These are phyloP conservation scores for Odontothrips loti DNA, from an alignment of 2,888 invertebrate genomes.

Conservation along the genomic window DNA sequence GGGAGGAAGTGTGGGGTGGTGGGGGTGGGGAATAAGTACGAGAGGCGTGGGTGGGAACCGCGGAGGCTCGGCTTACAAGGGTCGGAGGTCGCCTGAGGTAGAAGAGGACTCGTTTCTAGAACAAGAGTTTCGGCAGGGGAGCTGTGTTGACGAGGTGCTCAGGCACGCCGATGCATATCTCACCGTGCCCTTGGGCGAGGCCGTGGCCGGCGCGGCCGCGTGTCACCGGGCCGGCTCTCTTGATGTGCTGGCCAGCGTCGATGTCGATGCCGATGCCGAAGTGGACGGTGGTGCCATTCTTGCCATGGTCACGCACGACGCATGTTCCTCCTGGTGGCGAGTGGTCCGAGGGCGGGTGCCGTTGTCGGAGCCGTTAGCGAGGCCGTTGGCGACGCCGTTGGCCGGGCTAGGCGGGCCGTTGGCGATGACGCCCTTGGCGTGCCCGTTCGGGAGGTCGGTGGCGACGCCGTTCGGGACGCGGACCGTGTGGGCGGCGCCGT, in stretches of 20 bases:
- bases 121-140: not conserved
- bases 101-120: not conserved
- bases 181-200: constrained; percentile 1
- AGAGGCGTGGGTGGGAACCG: not conserved
- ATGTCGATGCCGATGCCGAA: not conserved
- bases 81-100: not conserved
- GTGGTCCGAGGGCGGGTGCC: not conserved
- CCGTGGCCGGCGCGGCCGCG: not conserved
- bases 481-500: not conserved
- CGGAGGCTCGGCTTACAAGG: not conserved
- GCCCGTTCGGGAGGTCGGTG: not conserved
- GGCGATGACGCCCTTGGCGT: not conserved
- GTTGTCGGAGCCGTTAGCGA: not conserved
- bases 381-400: not conserved
- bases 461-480: not conserved
- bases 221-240: constrained; percentile 6
- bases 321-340: not conserved
- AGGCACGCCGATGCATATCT: not conserved
- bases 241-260: not conserved
- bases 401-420: not conserved
- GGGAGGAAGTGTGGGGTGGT: not conserved
- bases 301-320: not conserved
- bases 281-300: not conserved
- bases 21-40: not conserved
- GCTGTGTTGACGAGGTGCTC: not conserved